Evolutionary conservation across 2,888 invertebrate species (phyloP).

Genomic region (Leucozona laternaria): DNA sequence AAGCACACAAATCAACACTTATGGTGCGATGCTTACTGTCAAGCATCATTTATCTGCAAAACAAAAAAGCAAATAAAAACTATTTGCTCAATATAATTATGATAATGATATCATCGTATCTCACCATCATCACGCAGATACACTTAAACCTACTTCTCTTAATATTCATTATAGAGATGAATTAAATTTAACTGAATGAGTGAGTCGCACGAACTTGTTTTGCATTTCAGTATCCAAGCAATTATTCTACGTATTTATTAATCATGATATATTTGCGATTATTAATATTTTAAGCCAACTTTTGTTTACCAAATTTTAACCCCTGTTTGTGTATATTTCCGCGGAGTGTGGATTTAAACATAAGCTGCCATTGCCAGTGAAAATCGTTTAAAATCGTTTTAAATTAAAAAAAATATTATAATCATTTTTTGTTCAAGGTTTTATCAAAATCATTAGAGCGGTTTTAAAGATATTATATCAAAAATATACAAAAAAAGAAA

Average conservation of each 20-base stretch:
- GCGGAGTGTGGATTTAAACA: no score
- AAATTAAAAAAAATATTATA: no score
- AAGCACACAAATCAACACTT: conserved; percentile 39
- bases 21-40: conserved; percentile 54
- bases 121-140: not conserved
- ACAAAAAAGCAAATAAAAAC: conserved; percentile 5
- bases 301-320: no score
- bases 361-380: no score
- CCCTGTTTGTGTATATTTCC: no score
- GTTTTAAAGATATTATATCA: no score
- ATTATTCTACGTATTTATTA: not conserved
- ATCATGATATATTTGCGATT: not conserved
- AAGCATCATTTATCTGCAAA: conserved; percentile 32
- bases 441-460: no score
- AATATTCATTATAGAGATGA: conserved; percentile 1
- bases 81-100: conserved; percentile 9
- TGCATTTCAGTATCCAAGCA: not conserved
- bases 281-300: no score
- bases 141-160: not conserved
- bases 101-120: conserved; percentile 34
- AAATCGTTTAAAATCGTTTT: no score
- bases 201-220: not conserved
- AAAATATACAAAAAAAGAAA: no score
- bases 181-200: not conserved
- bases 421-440: not conserved